phyloP scores from a whole-genome alignment of 2,113 vertebrate species.

The Guaruba guarouba region DNA sequence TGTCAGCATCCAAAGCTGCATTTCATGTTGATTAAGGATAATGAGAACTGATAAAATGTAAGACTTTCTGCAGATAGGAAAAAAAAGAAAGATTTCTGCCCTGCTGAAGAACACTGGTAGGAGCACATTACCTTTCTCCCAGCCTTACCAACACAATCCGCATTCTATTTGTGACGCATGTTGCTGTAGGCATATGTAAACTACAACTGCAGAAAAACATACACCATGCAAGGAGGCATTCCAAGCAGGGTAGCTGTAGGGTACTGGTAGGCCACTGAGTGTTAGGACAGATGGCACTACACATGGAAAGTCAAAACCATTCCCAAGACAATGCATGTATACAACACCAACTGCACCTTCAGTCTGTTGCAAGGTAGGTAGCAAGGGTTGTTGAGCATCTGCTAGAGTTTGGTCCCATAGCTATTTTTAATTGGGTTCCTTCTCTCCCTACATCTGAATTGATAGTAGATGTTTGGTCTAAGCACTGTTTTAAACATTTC shows the following conservation, averaged over 20 bases:
- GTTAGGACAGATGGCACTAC: background rate
- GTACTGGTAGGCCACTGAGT: background rate
- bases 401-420: constrained; percentile 23
- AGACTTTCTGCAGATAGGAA: background rate
- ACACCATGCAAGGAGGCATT: background rate
- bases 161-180: background rate
- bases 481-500: constrained; percentile 58
- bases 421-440: constrained; percentile 58
- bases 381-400: constrained; percentile 59
- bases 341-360: constrained; percentile 15
- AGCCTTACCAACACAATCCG: background rate
- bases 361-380: constrained; percentile 30
- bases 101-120: background rate
- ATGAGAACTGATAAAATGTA: background rate
- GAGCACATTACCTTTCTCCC: background rate
- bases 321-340: background rate
- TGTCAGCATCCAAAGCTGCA: background rate
- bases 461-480: constrained; percentile 53
- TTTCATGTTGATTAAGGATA: fast-evolving
- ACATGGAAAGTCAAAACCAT: background rate
- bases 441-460: constrained; percentile 48
- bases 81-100: background rate
- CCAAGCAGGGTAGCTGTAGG: background rate
- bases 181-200: background rate
- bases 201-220: background rate